These are phyloP conservation scores for Napeogenes inachia DNA, from an alignment of 2,888 invertebrate genomes.

Conservation along the genomic window DNA sequence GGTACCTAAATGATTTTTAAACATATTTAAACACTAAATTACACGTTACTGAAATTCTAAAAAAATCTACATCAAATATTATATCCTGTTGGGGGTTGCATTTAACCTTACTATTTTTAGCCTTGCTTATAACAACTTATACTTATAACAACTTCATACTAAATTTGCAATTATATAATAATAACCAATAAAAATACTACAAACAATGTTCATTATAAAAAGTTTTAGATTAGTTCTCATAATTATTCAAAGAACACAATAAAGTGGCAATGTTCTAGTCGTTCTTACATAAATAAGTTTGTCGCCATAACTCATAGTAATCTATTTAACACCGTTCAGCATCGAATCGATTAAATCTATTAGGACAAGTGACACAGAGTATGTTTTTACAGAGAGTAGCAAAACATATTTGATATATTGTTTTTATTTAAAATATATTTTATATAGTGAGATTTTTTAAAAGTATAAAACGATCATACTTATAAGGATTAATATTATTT, in stretches of 20 bases:
- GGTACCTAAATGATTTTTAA: too few species aligned
- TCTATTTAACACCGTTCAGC: constrained; percentile 38
- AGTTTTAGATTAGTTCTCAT: neutral
- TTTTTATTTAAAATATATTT: too few species aligned
- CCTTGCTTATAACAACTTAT: too few species aligned
- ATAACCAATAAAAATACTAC: neutral
- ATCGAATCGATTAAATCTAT: constrained; percentile 36
- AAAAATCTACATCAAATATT: too few species aligned
- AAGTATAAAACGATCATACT: too few species aligned
- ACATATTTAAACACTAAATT: too few species aligned
- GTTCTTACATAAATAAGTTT: constrained; percentile 11
- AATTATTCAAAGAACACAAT: neutral
- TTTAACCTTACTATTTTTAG: too few species aligned
- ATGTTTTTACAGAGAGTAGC: neutral
- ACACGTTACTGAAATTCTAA: too few species aligned
- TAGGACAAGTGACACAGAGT: constrained; percentile 21
- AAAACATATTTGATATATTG: neutral
- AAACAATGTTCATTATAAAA: neutral
- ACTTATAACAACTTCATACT: neutral
- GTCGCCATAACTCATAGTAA: constrained; percentile 34
- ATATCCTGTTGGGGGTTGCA: too few species aligned
- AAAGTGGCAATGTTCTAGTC: neutral
- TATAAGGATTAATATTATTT: too few species aligned
- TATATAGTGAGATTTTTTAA: too few species aligned
- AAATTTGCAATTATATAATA: neutral